Evolutionary conservation across 2,888 invertebrate species (phyloP), one percentile per base, ranked within the genome.

Genomic region (Thelaira solivaga): DNA sequence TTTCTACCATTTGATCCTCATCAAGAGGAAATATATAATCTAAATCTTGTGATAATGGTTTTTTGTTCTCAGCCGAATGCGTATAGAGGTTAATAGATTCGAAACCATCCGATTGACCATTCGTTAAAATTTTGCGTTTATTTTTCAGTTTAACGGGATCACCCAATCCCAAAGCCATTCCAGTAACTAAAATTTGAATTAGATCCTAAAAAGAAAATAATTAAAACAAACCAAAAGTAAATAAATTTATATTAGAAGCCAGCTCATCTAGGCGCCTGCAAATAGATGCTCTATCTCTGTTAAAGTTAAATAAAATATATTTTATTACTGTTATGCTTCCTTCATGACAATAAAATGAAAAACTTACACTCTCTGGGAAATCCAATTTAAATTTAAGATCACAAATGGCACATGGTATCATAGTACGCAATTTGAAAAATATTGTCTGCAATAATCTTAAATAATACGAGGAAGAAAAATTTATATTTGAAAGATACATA

Each of bases 1-100:
- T 83, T 41, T 89, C 89, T 4, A 86, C 83, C 80, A 89, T 87
- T 81, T 93, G 92, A 84, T 95, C 95, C 83, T 95, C 96, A 81
- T 96, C 96, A 82, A 96, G 89, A 16, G 93, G 92, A 87, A 96
- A 96, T 87, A 96, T 96, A 86, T 96, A 92, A 82, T 96, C 96
- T 36, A 93, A 94, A 76, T 95, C 94, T 84, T 87, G 47, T 5
- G 29, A 47, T n/a, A 55, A 55, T 31, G 85, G 80, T 10, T 90
- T 85, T 55, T 85, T 81, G 2, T 69, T 29, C 2, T 68, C 59
- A 47, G n/a, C 29, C 5, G 39, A 29, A 20, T 53, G 8, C 11
- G 11, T 34, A 11, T 47, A n/a, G n/a, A n/a, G 53, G 22, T n/a
- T 29, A 26, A 64, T 31, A 8, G 29, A 43, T 8, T 64, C 62